Conservation (phyloP, 2,797 vertebrate species). For the Chiroxiphia lanceolata region DNA sequence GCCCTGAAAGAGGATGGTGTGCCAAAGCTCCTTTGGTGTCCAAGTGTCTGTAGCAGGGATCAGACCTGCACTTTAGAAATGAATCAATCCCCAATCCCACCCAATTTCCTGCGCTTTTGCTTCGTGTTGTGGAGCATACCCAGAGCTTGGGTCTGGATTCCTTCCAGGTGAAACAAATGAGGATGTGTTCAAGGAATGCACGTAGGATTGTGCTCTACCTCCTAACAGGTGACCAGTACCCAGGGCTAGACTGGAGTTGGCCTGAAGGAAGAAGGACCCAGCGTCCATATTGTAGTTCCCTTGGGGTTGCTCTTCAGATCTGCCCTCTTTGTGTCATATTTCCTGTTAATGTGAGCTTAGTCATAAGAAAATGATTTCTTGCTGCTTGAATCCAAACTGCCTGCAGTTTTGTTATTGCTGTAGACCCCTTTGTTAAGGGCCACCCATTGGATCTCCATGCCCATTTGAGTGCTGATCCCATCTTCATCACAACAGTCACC, state of each 20-base stretch:
- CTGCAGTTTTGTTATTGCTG: neutral
- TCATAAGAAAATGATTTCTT: neutral
- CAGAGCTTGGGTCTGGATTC: neutral
- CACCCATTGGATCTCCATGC: accelerated
- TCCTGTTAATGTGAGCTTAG: neutral
- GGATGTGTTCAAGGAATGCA: neutral
- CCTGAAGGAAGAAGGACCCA: neutral
- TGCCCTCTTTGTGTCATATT: neutral
- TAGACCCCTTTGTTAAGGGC: neutral
- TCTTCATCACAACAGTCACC: neutral
- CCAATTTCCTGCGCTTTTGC: neutral
- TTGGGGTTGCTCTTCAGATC: neutral
- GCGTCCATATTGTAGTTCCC: neutral
- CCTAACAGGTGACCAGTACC: neutral
- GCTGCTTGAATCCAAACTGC: neutral
- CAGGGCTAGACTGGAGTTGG: neutral
- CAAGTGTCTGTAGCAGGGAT: neutral
- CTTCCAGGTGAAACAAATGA: neutral
- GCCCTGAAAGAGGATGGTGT: neutral
- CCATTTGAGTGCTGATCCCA: neutral
- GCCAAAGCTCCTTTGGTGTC: neutral
- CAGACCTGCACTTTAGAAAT: neutral
- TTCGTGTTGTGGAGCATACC: accelerated
- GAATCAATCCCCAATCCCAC: accelerated
- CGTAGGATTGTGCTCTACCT: accelerated